phyloP scores from a whole-genome alignment of 1,140 invertebrate genomes.

The Drosophila tropicalis region DNA sequence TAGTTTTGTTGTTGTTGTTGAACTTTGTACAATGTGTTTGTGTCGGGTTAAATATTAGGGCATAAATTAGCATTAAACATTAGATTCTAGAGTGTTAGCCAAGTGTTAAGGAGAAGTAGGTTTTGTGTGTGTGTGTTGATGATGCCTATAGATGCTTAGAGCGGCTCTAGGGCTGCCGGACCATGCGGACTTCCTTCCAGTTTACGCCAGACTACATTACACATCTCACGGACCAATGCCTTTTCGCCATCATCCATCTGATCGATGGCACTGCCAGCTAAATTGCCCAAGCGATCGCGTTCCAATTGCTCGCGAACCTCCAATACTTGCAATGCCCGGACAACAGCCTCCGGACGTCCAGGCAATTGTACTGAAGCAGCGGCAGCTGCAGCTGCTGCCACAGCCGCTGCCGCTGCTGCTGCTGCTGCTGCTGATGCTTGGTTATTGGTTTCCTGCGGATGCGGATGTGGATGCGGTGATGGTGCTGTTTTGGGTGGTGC shows the following conservation, averaged over 20 bases:
- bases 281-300: conserved; percentile 83
- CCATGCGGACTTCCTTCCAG: conserved; percentile 84
- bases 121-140: background rate
- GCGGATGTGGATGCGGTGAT: conserved; percentile 81
- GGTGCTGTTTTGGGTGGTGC: conserved; percentile 86
- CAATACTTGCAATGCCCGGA: conserved; percentile 94
- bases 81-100: conserved; percentile 61
- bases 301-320: conserved; percentile 95
- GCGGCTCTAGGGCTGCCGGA: conserved; percentile 64
- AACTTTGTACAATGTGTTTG: conserved; percentile 71
- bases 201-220: conserved; percentile 91
- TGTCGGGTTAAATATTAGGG: conserved; percentile 55
- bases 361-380: conserved; percentile 83
- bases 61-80: conserved; percentile 59
- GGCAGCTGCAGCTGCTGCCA: conserved; percentile 73
- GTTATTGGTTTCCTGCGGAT: conserved; percentile 38
- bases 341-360: conserved; percentile 93
- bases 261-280: conserved; percentile 82
- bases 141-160: conserved; percentile 48
- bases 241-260: conserved; percentile 95
- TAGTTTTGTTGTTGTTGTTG: conserved; percentile 40
- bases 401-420: conserved; percentile 38
- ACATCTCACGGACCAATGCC: conserved; percentile 97
- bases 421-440: conserved; percentile 23
- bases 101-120: conserved; percentile 11